phyloP scores from a whole-genome alignment of 2,797 vertebrate species.

The Cheirogaleus major region DNA sequence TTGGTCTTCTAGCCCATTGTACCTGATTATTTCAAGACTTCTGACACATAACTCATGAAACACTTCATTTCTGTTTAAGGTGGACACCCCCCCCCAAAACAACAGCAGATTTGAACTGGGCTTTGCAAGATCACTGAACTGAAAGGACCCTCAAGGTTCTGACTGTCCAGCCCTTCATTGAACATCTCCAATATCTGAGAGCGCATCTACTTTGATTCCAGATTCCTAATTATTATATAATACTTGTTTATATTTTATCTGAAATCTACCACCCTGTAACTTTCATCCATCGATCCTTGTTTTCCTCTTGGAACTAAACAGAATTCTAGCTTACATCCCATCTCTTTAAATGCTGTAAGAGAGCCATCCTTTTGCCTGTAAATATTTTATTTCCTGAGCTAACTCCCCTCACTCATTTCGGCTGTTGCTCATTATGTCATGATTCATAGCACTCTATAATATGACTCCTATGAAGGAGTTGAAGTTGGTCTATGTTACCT shows the following conservation, averaged over 20 bases:
- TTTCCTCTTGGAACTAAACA: conserved; percentile 40
- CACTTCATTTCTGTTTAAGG: conserved; percentile 38
- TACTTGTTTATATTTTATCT: conserved; percentile 39
- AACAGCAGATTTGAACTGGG: background rate
- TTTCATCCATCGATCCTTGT: conserved; percentile 34
- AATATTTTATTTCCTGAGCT: conserved; percentile 68
- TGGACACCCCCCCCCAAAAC: background rate
- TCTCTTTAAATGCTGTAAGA: conserved; percentile 34
- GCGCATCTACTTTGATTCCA: background rate
- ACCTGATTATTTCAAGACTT: background rate
- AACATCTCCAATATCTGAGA: background rate
- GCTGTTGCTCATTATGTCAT: conserved; percentile 36
- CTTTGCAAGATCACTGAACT: background rate
- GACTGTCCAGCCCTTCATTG: background rate
- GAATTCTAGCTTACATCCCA: conserved; percentile 31
- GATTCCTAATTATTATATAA: conserved; percentile 30
- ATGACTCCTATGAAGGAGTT: conserved; percentile 54
- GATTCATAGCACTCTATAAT: conserved; percentile 62
- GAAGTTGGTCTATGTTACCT: conserved; percentile 64
- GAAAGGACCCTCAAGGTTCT: conserved; percentile 7
- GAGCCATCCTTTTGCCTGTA: conserved; percentile 19
- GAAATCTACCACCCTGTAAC: conserved; percentile 28
- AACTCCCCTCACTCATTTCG: conserved; percentile 40
- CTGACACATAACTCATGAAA: conserved; percentile 37
- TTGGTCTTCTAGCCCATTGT: background rate